Percentiles rank a stretch among this genome's conserved stretches.
Conservation (phyloP, 1,140 invertebrate species). For the Neuroterus valhalla region DNA sequence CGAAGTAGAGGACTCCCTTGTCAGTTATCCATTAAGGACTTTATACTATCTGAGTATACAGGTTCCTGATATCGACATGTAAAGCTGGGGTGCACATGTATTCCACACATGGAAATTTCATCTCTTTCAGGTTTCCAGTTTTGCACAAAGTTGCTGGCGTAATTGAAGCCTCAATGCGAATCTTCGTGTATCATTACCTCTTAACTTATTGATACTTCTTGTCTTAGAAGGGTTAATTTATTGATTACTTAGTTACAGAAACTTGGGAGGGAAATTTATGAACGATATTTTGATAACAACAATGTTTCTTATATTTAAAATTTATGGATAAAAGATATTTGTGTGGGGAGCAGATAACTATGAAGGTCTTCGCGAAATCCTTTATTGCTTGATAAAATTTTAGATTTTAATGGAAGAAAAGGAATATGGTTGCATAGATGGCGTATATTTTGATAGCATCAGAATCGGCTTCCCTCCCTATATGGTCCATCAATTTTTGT, state of each 20-base stretch:
- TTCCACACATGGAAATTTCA: slow-evolving; percentile 1
- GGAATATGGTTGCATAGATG: no score
- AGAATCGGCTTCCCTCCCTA: no score
- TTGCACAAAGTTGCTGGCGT: background rate
- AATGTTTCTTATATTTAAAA: background rate
- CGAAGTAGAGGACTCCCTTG: slow-evolving; percentile 26
- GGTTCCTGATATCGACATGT: slow-evolving; percentile 14
- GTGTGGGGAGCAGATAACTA: no score
- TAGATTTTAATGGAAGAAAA: no score
- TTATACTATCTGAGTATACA: slow-evolving; percentile 6
- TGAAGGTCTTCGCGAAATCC: no score
- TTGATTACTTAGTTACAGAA: background rate
- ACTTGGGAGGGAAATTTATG: slow-evolving; percentile 9
- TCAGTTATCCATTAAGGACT: slow-evolving; percentile 28
- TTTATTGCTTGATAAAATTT: no score
- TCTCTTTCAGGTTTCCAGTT: background rate
- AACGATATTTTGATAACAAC: background rate
- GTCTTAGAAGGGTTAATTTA: slow-evolving; percentile 3
- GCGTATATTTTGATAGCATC: no score
- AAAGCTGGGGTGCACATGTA: background rate
- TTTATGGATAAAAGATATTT: no score
- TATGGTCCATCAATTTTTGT: no score
- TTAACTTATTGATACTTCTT: slow-evolving; percentile 26
- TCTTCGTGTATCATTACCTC: slow-evolving; percentile 11
- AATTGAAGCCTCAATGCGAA: slow-evolving; percentile 22